A percentile compares a stretch with the other conserved stretches of the same genome.
phyloP scores from a whole-genome alignment of 2,113 vertebrate species.

The Anser cygnoides region DNA sequence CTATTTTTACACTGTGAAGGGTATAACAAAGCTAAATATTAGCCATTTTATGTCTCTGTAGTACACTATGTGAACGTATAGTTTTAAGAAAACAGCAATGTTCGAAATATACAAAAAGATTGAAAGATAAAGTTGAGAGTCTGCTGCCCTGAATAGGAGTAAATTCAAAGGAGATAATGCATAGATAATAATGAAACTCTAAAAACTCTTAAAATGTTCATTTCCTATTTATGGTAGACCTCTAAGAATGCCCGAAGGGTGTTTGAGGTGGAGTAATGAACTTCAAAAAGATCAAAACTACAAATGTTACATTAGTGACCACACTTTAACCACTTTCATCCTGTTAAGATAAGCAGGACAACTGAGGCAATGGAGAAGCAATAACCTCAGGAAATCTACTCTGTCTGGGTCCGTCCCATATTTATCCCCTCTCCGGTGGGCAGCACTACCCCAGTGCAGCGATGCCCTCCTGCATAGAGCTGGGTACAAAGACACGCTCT shows the following conservation, averaged over 20 bases:
- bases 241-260: neutral
- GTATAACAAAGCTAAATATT: neutral
- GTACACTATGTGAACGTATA: neutral
- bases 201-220: neutral
- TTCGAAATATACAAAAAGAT: neutral
- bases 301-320: neutral
- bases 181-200: neutral
- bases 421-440: too few relatives aligned
- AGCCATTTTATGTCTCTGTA: neutral
- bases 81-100: neutral
- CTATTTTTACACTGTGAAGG: neutral
- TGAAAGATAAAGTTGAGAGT: neutral
- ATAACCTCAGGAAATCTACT: neutral
- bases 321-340: neutral
- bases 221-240: neutral
- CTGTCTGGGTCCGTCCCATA: neutral
- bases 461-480: accelerated
- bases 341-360: neutral
- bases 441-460: accelerated
- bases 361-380: neutral
- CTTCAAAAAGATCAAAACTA: neutral
- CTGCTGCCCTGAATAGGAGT: neutral
- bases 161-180: neutral
- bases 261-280: neutral
- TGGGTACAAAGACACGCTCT: too few relatives aligned